Conservation (phyloP, 2,888 invertebrate genomes). For the Amiota communis region DNA sequence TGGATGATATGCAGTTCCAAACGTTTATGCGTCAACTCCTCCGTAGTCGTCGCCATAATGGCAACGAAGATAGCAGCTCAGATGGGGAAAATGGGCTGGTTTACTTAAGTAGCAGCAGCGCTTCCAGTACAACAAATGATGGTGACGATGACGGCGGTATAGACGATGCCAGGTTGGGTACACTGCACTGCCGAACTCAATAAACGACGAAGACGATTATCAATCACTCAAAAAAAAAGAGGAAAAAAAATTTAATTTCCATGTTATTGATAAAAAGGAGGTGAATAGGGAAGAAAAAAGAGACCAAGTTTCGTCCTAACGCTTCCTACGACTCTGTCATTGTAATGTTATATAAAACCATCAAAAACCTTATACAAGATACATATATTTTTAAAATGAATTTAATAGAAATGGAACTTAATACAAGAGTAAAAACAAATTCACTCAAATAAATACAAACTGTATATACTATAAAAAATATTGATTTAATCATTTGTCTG, state of each 20-base stretch:
- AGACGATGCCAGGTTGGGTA: constrained; percentile 43
- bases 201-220: constrained; percentile 39
- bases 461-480: no score
- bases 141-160: constrained; percentile 46
- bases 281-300: no score
- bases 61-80: constrained; percentile 32
- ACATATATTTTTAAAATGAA: constrained; percentile 19
- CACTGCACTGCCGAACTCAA: constrained; percentile 60
- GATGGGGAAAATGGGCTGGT: not conserved
- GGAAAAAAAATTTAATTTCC: not conserved
- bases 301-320: no score
- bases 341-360: no score
- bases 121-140: constrained; percentile 37
- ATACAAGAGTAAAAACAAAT: no score
- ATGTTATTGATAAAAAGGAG: no score
- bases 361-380: not conserved
- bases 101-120: constrained; percentile 37
- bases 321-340: no score
- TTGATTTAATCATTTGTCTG: no score
- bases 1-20: constrained; percentile 65
- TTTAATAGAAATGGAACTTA: no score
- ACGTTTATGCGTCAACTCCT: constrained; percentile 68
- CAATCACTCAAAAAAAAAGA: not conserved
- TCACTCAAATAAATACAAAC: no score
- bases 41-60: constrained; percentile 25